Percentiles rank a stretch among this genome's conserved stretches.
Evolutionary conservation across 2,888 invertebrate genomes (phyloP).

Genomic region (Pandemis cinnamomeana): DNA sequence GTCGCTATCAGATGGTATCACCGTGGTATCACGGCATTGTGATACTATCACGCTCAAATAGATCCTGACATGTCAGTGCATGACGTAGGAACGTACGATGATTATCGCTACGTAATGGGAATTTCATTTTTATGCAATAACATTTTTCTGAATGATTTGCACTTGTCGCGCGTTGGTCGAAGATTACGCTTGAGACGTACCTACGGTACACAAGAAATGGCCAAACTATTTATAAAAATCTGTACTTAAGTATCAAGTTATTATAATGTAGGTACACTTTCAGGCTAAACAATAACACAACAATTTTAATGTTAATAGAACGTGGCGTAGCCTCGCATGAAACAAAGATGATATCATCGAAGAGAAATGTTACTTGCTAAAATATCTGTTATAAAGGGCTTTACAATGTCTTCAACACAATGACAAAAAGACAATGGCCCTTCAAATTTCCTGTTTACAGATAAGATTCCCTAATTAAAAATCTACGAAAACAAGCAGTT

Average conservation of each 20-base stretch:
- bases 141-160: constrained; percentile 12
- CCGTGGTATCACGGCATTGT: neutral
- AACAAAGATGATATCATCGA: too few relatives aligned
- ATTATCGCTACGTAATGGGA: constrained; percentile 21
- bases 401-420: neutral
- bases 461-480: neutral
- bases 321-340: too few relatives aligned
- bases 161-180: neutral
- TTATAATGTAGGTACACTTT: neutral
- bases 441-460: neutral
- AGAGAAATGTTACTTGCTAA: too few relatives aligned
- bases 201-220: neutral
- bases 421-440: too few relatives aligned
- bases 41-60: constrained; percentile 7
- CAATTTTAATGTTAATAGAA: neutral
- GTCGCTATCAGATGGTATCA: neutral
- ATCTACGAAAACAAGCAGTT: neutral
- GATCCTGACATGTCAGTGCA: constrained; percentile 6
- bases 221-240: neutral
- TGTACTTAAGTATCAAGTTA: neutral
- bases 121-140: constrained; percentile 20
- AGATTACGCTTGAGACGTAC: neutral
- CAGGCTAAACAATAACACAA: neutral
- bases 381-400: too few relatives aligned
- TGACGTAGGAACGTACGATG: constrained; percentile 24